Conservation (phyloP, 2,888 invertebrate genomes). For the Abrostola triplasia region DNA sequence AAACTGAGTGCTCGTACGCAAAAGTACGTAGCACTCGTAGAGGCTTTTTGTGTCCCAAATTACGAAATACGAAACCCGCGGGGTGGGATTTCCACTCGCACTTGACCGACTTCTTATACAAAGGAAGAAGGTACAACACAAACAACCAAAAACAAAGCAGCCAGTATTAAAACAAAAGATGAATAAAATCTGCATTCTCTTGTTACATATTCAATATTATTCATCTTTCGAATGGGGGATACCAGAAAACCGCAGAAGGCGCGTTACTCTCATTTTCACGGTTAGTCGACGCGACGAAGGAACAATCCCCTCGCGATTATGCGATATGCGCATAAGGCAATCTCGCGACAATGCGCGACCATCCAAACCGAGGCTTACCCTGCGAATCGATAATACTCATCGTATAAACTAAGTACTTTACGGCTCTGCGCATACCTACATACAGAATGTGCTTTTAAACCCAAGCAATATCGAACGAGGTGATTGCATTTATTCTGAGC, state of each 20-base stretch:
- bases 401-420: conserved; percentile 6
- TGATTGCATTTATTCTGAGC: conserved; percentile 2
- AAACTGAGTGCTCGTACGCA: neutral
- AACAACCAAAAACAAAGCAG: neutral
- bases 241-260: neutral
- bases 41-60: conserved; percentile 1
- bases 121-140: neutral
- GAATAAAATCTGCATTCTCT: conserved; percentile 1
- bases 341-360: conserved; percentile 4
- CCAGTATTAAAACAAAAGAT: neutral
- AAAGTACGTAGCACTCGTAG: neutral
- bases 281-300: conserved; percentile 1
- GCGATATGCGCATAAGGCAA: conserved; percentile 5
- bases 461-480: neutral
- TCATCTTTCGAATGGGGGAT: conserved; percentile 1
- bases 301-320: conserved; percentile 6
- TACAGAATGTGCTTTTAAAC: neutral
- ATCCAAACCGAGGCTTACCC: conserved; percentile 2
- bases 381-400: conserved; percentile 5
- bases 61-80: neutral
- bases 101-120: conserved; percentile 2
- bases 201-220: conserved; percentile 3
- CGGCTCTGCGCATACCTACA: neutral
- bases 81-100: neutral
- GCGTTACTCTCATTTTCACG: conserved; percentile 2